These are phyloP conservation scores for Microhierax caerulescens DNA, from an alignment of 2,797 vertebrate genomes.

Conservation along the genomic window DNA sequence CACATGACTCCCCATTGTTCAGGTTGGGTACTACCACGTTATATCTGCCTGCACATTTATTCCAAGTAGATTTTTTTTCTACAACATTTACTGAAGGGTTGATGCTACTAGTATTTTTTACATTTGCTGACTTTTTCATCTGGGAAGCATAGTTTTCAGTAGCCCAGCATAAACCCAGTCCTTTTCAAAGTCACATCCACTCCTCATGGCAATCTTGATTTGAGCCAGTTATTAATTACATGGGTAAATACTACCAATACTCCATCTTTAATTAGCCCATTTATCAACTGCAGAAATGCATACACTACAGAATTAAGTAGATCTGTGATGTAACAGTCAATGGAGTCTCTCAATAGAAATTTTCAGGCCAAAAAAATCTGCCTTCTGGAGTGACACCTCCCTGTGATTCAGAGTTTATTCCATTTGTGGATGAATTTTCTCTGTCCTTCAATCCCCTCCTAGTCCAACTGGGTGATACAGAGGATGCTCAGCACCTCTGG, in stretches of 20 bases:
- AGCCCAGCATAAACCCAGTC: not conserved
- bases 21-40: not conserved
- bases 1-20: accelerated
- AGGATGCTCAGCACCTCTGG: not conserved
- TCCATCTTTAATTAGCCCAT: not conserved
- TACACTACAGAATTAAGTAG: not conserved
- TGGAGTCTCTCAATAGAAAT: not conserved
- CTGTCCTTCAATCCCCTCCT: not conserved
- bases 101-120: not conserved
- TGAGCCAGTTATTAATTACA: not conserved
- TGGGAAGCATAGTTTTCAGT: not conserved
- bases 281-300: not conserved
- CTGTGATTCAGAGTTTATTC: not conserved
- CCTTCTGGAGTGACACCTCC: not conserved
- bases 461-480: not conserved
- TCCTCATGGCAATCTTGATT: not conserved
- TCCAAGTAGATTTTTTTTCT: not conserved
- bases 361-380: not conserved
- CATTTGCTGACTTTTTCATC: not conserved
- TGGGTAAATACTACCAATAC: not conserved
- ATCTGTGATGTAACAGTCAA: not conserved
- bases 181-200: not conserved
- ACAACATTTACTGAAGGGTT: not conserved
- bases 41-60: not conserved
- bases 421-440: not conserved